phyloP scores from a whole-genome alignment of 1,140 invertebrate species.

The Heliothis virescens region DNA sequence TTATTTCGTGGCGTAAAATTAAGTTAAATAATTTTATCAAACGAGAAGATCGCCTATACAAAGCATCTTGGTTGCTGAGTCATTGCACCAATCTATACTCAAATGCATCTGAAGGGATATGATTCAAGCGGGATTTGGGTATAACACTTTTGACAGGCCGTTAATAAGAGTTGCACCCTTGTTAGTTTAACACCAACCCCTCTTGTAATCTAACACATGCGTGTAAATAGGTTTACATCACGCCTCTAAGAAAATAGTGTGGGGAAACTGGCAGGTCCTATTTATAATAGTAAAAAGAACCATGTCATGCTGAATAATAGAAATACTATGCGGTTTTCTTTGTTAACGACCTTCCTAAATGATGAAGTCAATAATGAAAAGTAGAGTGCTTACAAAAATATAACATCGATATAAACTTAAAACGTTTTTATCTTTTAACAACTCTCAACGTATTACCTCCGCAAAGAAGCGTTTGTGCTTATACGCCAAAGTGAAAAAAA shows the following conservation, averaged over 20 bases:
- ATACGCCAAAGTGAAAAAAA: conserved; percentile 49
- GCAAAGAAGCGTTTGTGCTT: conserved; percentile 33
- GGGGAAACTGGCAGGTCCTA: conserved; percentile 25
- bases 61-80: conserved; percentile 31
- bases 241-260: conserved; percentile 42
- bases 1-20: too few relatives aligned
- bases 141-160: conserved; percentile 75
- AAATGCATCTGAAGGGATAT: conserved; percentile 63
- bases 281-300: conserved; percentile 10
- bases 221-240: conserved; percentile 63
- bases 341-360: neutral
- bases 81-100: conserved; percentile 54
- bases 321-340: neutral
- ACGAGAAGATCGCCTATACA: neutral
- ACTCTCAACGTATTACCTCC: conserved; percentile 40
- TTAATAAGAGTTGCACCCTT: conserved; percentile 81
- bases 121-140: conserved; percentile 73
- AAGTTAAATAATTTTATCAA: too few relatives aligned
- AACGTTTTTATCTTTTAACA: conserved; percentile 22
- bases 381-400: neutral
- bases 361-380: neutral
- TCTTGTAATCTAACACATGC: conserved; percentile 58
- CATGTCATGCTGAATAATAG: neutral
- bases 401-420: neutral
- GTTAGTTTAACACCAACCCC: conserved; percentile 80